phyloP scores from a whole-genome alignment of 1,140 invertebrate genomes.

The Lanistes nyassanus region DNA sequence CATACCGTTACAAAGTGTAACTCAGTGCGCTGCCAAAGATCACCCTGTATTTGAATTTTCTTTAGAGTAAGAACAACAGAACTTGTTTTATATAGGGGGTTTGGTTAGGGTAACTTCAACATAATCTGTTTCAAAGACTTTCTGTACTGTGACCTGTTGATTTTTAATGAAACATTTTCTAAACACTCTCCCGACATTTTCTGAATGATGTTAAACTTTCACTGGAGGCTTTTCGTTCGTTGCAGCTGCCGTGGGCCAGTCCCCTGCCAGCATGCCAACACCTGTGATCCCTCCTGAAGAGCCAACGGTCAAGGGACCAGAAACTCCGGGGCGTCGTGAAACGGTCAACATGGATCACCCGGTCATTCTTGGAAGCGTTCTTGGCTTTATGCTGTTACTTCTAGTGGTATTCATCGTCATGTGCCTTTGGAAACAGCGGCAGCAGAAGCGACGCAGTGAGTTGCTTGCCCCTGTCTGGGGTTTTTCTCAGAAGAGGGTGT shows the following conservation, averaged over 20 bases:
- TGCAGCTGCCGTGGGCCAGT: conserved; percentile 15
- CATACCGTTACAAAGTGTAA: too few relatives aligned
- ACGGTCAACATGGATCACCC: conserved; percentile 35
- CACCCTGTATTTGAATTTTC: too few relatives aligned
- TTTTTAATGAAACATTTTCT: too few relatives aligned
- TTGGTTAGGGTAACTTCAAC: too few relatives aligned
- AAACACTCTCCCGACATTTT: too few relatives aligned
- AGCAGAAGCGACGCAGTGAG: conserved; percentile 48
- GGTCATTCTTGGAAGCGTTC: conserved; percentile 61
- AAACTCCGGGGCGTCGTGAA: conserved; percentile 5
- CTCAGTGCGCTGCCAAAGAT: too few relatives aligned
- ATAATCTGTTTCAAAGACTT: too few relatives aligned
- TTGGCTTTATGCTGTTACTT: conserved; percentile 62
- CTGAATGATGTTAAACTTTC: too few relatives aligned
- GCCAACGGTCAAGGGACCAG: not conserved
- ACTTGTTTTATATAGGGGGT: too few relatives aligned
- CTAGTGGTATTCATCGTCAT: conserved; percentile 64
- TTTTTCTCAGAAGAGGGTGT: not conserved
- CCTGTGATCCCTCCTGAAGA: not conserved
- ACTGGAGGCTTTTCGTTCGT: not conserved
- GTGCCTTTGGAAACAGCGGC: conserved; percentile 65
- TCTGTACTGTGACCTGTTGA: too few relatives aligned
- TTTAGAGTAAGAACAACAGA: too few relatives aligned
- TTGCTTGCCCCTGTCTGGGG: not conserved
- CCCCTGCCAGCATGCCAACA: not conserved